phyloP scores from a whole-genome alignment of 2,888 invertebrate species.

The Agriopis leucophaearia region DNA sequence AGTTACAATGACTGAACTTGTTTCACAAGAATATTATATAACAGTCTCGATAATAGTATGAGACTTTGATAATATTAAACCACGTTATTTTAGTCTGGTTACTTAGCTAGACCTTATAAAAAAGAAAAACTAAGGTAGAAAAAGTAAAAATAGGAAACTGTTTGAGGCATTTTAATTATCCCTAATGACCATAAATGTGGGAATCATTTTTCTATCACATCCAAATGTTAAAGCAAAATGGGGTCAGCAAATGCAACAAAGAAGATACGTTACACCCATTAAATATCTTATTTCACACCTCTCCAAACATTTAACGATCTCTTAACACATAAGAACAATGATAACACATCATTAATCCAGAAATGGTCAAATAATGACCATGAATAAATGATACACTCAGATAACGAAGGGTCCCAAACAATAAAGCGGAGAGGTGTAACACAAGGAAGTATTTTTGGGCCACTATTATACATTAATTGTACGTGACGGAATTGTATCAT shows the following conservation, averaged over 20 bases:
- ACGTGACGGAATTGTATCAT: constrained; percentile 80
- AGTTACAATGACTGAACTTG: not conserved
- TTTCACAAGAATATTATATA: not conserved
- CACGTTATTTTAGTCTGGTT: not conserved
- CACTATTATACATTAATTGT: constrained; percentile 76
- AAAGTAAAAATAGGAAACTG: not conserved
- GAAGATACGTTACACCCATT: constrained; percentile 74
- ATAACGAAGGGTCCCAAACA: constrained; percentile 71
- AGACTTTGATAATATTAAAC: not conserved
- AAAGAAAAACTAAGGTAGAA: not conserved
- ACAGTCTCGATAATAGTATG: not conserved
- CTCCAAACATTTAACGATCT: constrained; percentile 73
- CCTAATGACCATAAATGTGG: constrained; percentile 44
- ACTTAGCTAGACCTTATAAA: not conserved
- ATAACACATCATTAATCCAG: constrained; percentile 80
- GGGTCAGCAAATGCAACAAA: constrained; percentile 57
- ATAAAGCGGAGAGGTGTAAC: constrained; percentile 61
- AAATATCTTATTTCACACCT: constrained; percentile 81
- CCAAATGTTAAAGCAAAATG: constrained; percentile 52
- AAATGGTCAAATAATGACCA: constrained; percentile 87
- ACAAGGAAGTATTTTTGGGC: constrained; percentile 69
- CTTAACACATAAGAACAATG: constrained; percentile 78
- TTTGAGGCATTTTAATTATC: not conserved
- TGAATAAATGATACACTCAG: constrained; percentile 82
- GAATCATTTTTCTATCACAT: constrained; percentile 36